Base-by-base conservation (phyloP, 2,888 invertebrate genomes). In the Dugesia japonica region DNA sequence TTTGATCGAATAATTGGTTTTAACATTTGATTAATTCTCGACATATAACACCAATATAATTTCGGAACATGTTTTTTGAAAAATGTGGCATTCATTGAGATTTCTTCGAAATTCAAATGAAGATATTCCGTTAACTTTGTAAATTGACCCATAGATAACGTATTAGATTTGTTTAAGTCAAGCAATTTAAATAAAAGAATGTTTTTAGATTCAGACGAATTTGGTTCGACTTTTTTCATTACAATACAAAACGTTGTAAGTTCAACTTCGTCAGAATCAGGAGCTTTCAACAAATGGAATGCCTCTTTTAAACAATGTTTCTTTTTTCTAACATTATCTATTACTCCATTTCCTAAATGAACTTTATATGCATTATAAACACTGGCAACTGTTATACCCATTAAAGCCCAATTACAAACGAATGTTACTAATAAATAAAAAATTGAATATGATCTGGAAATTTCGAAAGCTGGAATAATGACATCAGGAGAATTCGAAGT, bases 331-430 rank as follows among this genome's bases (percentile, higher is more conserved):
- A 56, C 56, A 23, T 56, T 56, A n/a, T 56, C 1, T 56, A 56
- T 56, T 23, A 56, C 56, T n/a, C 56, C 56, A 4, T n/a, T 4
- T 56, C 56, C 56, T 23, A 92, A 87, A 75, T 97, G 88, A 81
- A 90, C 89, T 86, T 92, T 92, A 81, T 95, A 97, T 85, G 94
- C 93, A 85, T 97, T 95, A 82, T 97, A 89, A 0, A 97, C 95
- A 77, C 95, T 95, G 76, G 97, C 97, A 87, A 92, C 89, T 84
- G 97, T 95, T 85, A 98, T 97, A 79, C 97, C 88, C 85, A 86
- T 85, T 80, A 86, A 86, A 75, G 86, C 83, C 80, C 86, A 86
- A 27, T 85, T 80, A 79, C 85, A 84, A 73, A 86, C 81, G 74
- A 86, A 81, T 26, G 86, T 79, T 79, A 84, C 86, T 26, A 82